Base-by-base conservation (phyloP, 35 echinoderm and acorn worm species). In the Anneissia japonica region DNA sequence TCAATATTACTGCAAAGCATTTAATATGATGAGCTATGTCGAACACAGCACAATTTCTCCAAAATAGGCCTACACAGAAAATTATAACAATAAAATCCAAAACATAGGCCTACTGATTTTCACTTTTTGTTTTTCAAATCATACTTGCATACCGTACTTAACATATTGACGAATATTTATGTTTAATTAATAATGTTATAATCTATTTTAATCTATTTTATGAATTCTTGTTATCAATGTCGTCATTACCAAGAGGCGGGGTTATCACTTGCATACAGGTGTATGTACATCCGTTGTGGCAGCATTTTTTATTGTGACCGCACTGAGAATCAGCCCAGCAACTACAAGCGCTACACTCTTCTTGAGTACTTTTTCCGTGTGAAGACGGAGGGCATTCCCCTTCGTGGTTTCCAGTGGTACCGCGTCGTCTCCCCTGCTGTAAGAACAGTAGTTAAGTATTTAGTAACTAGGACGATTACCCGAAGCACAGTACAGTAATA, bases 291-390 rank as follows among this genome's bases (percentile, higher is more conserved):
- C 93, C 93, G 72, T 96, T 92, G 45, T 89, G 86, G 39, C 93
- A 96, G 75, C 93, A 96, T 77, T 91, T 91, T 46, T 88, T 40
- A 19, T 87, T 72, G 29, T 30, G 32, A 0, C 73, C 64, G 79
- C 93, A 96, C 36, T 91, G 81, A 26, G 81, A 72, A 34, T 91
- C 93, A 11, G 93, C 91, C 64, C 86, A 85, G 46, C 93, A 96
- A 46, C 76, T 79, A 86, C 86, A 89, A 38, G 82, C 41, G 28
- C 80, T 36, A 72, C 93, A 96, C 0, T 89, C 93, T 37, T 92
- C 83, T 19, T 21, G 6, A 21, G 90, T 82, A 9, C 86, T 38
- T 19, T 32, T 45, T 38, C 92, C 90, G 34, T 85, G 31, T 0
- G 89, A 77, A 17, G 81, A 75, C 30, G 93, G 93, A 12, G 85